phyloP scores from a whole-genome alignment of 2,113 vertebrate species.

The Plectropomus leopardus region DNA sequence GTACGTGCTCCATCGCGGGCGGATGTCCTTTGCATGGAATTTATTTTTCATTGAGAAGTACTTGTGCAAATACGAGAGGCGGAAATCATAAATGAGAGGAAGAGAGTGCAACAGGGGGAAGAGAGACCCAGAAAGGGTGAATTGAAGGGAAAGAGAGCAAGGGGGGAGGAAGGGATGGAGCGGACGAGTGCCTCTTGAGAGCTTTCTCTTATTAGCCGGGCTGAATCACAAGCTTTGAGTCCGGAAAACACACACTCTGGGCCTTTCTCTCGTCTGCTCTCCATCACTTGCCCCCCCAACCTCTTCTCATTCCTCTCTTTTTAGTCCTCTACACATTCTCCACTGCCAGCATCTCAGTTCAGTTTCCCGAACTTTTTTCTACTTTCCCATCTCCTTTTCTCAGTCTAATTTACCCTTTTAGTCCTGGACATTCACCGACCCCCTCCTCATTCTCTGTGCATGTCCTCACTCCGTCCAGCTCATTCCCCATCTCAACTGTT shows the following conservation, averaged over 20 bases:
- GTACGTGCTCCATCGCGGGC: conserved; percentile 48
- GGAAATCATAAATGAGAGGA: conserved; percentile 79
- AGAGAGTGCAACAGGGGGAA: conserved; percentile 59
- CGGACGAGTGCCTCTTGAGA: conserved; percentile 77
- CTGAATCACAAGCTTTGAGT: conserved; percentile 71
- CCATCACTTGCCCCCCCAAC: conserved; percentile 17
- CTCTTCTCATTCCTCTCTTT: conserved; percentile 63
- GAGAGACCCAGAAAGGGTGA: conserved; percentile 67
- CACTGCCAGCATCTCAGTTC: conserved; percentile 50
- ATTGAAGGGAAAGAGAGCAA: conserved; percentile 64
- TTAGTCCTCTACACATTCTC: conserved; percentile 61
- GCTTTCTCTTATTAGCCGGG: conserved; percentile 77
- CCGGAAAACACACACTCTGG: conserved; percentile 67
- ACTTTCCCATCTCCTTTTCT: conserved; percentile 45
- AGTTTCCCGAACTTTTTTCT: conserved; percentile 28
- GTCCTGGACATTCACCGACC: conserved; percentile 18
- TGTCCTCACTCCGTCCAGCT: conserved; percentile 35
- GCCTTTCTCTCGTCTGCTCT: conserved; percentile 43
- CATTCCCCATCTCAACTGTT: conserved; percentile 24
- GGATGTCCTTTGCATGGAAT: conserved; percentile 76
- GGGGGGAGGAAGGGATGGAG: conserved; percentile 67
- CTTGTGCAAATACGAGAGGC: conserved; percentile 77
- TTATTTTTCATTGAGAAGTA: conserved; percentile 77
- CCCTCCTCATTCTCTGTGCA: neutral
- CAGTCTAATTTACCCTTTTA: conserved; percentile 47